Conservation (phyloP, 1,140 invertebrate genomes). For the Saccostrea cuccullata region DNA sequence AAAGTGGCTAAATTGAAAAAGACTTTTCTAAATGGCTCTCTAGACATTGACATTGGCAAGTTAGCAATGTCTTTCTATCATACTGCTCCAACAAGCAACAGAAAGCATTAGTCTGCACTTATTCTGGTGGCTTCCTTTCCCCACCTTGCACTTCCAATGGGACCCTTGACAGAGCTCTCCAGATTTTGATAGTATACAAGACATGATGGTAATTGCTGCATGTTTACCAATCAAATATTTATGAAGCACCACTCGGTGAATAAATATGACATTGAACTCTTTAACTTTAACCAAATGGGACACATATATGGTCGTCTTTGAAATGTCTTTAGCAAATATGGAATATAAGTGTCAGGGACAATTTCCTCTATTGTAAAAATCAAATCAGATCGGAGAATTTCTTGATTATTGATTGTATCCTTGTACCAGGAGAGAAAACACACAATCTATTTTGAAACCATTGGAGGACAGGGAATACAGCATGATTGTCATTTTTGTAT, state of each 20-base stretch:
- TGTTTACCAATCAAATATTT: conserved; percentile 36
- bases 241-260: conserved; percentile 15
- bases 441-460: neutral
- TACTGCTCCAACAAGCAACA: neutral
- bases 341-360: conserved; percentile 35
- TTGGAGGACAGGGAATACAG: conserved; percentile 7
- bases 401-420: conserved; percentile 31
- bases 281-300: conserved; percentile 31
- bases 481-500: conserved; percentile 35
- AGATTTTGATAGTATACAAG: conserved; percentile 15
- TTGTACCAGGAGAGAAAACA: conserved; percentile 16
- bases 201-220: conserved; percentile 27
- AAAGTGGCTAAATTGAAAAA: neutral
- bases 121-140: conserved; percentile 3
- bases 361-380: conserved; percentile 30
- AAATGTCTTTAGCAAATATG: conserved; percentile 36
- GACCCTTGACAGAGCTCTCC: conserved; percentile 9
- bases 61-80: neutral
- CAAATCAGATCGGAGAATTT: conserved; percentile 21
- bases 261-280: conserved; percentile 27
- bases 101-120: conserved; percentile 5
- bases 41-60: conserved; percentile 1
- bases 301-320: conserved; percentile 18
- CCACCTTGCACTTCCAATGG: conserved; percentile 9
- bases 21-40: conserved; percentile 5